Evolutionary conservation across 2,888 invertebrate species (phyloP).

Genomic region (Lasius platythorax): DNA sequence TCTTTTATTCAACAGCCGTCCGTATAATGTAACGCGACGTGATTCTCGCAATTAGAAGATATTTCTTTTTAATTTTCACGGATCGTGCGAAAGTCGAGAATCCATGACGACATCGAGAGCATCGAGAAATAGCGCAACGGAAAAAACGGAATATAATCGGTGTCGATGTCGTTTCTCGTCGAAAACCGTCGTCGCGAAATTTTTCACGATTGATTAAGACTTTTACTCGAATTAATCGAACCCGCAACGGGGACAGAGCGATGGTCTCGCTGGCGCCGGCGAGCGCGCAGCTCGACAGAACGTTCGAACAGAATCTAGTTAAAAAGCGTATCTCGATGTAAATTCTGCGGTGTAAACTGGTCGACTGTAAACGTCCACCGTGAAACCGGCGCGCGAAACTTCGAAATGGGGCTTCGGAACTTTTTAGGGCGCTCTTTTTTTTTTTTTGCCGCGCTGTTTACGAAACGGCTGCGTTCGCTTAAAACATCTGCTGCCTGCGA

Average conservation of each 20-base stretch:
- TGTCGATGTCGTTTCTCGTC: neutral
- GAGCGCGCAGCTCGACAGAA: neutral
- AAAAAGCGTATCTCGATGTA: constrained; percentile 34
- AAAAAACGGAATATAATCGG: neutral
- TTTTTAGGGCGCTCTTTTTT: constrained; percentile 18
- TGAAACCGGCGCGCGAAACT: constrained; percentile 37
- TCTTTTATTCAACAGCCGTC: neutral
- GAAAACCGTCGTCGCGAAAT: neutral
- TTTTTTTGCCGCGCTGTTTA: constrained; percentile 27
- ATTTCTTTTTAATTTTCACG: constrained; percentile 1
- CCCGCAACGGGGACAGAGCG: neutral
- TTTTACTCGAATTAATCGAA: constrained; percentile 25
- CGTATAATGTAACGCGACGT: neutral
- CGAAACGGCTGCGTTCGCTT: constrained; percentile 26
- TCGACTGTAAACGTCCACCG: constrained; percentile 30
- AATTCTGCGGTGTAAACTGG: constrained; percentile 22
- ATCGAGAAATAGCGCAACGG: neutral
- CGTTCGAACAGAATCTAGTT: constrained; percentile 23
- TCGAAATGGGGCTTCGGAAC: constrained; percentile 25
- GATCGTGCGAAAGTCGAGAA: neutral
- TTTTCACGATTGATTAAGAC: neutral
- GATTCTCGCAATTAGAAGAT: constrained; percentile 1
- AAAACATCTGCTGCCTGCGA: constrained; percentile 20
- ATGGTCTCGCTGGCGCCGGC: neutral
- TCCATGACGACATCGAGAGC: neutral